A percentile compares a stretch with the other conserved stretches of the same genome.
phyloP scores from a whole-genome alignment of 2,888 invertebrate species.

The Operophtera brumata region DNA sequence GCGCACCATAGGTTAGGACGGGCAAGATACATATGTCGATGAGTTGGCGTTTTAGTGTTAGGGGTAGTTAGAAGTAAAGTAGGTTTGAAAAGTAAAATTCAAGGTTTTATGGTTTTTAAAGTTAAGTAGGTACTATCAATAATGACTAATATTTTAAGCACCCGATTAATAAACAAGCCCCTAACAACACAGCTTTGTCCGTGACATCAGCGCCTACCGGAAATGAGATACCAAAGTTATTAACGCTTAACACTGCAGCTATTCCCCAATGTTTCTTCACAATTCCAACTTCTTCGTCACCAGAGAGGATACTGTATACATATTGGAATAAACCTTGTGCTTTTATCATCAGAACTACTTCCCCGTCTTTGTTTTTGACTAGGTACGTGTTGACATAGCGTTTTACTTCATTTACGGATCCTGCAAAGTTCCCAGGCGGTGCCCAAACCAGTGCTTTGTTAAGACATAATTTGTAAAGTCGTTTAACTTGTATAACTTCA shows the following conservation, averaged over 20 bases:
- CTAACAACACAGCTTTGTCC: slow-evolving; percentile 51
- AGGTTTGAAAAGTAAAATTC: no score
- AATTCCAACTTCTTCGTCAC: slow-evolving; percentile 42
- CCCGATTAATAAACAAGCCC: slow-evolving; percentile 54
- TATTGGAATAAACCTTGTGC: slow-evolving; percentile 26
- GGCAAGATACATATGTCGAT: no score
- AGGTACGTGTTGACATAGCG: slow-evolving; percentile 36
- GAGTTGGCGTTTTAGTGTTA: no score
- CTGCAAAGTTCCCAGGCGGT: slow-evolving; percentile 55
- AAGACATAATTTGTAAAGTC: slow-evolving; percentile 35
- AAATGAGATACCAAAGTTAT: slow-evolving; percentile 46
- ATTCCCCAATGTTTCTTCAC: slow-evolving; percentile 38
- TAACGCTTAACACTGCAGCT: slow-evolving; percentile 18
- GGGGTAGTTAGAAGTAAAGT: no score
- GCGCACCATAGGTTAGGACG: no score
- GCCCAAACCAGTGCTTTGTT: slow-evolving; percentile 50
- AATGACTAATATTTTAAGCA: slow-evolving; percentile 38
- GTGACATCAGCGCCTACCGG: slow-evolving; percentile 44
- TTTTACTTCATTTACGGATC: slow-evolving; percentile 41
- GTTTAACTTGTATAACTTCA: slow-evolving; percentile 53
- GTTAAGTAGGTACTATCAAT: neutral
- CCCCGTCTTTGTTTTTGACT: slow-evolving; percentile 41
- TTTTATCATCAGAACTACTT: slow-evolving; percentile 42
- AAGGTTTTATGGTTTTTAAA: no score
- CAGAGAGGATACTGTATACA: slow-evolving; percentile 38